These are phyloP conservation scores for Microtus ochrogaster DNA, from an alignment of 2,113 vertebrate species.

Conservation along the genomic window DNA sequence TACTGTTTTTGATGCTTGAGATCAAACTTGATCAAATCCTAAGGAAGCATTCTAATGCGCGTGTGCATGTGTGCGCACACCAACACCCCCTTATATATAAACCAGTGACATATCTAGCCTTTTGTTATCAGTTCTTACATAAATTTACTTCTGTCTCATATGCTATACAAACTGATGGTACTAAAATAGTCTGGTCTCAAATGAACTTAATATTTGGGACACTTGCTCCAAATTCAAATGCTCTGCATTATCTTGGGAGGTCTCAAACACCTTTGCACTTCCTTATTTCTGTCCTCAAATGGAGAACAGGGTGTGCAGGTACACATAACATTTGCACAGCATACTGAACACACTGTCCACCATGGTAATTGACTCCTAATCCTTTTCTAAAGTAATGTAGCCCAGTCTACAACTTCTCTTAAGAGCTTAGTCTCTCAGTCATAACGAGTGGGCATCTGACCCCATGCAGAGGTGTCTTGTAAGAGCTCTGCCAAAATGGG, in stretches of 20 bases:
- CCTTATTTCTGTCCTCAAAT: background rate
- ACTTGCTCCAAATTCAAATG: background rate
- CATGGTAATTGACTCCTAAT: background rate
- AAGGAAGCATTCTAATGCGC: too few relatives aligned
- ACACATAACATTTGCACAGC: background rate
- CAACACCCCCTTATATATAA: background rate
- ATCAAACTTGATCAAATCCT: background rate
- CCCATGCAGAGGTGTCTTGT: background rate
- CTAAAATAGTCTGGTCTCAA: constrained; percentile 19
- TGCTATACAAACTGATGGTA: background rate
- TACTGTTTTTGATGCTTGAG: background rate
- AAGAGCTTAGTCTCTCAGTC: background rate
- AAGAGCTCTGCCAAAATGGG: background rate
- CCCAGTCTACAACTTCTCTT: background rate
- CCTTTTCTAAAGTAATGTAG: background rate
- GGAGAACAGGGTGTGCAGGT: background rate
- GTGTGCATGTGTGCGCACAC: too few relatives aligned
- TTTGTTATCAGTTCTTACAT: background rate
- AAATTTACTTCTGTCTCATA: background rate
- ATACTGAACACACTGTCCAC: background rate
- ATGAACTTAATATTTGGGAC: background rate
- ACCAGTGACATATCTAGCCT: background rate
- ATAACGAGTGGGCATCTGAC: background rate
- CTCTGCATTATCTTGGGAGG: background rate
- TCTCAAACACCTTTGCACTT: background rate